Conservation (phyloP, 1,140 invertebrate genomes). For the Lepidurus couesii region DNA sequence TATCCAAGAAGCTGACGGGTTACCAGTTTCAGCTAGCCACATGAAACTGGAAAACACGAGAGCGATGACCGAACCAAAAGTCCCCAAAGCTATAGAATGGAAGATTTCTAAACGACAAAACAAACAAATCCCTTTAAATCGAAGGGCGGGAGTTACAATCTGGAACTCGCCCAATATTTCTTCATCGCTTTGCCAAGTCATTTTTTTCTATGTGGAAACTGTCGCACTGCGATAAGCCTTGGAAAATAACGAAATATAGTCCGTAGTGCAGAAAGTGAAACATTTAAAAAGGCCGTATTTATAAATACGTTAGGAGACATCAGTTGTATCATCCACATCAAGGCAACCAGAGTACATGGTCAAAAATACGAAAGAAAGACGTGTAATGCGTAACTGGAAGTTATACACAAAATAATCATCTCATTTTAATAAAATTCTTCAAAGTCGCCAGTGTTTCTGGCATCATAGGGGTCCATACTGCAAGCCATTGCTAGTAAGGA, state of each 20-base stretch:
- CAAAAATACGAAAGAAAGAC: background rate
- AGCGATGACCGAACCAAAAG: background rate
- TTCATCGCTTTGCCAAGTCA: too few relatives aligned
- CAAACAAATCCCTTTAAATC: background rate
- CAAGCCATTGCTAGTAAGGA: slow-evolving; percentile 20
- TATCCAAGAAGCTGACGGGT: background rate
- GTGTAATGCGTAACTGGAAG: background rate
- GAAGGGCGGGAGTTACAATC: background rate
- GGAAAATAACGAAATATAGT: too few relatives aligned
- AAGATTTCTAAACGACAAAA: too few relatives aligned
- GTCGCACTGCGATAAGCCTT: too few relatives aligned
- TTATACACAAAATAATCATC: background rate
- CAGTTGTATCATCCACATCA: background rate
- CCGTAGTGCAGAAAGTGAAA: too few relatives aligned
- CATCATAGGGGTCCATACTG: background rate
- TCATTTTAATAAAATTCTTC: background rate
- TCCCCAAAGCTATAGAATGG: background rate
- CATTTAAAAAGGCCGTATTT: background rate
- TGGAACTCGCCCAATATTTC: too few relatives aligned
- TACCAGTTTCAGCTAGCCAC: background rate
- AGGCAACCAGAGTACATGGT: background rate
- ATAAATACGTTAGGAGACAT: background rate
- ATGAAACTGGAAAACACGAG: background rate
- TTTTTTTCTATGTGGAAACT: too few relatives aligned
- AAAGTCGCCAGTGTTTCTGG: background rate